Conservation (phyloP, 2,888 invertebrate genomes). For the Drosophila pullipes region DNA sequence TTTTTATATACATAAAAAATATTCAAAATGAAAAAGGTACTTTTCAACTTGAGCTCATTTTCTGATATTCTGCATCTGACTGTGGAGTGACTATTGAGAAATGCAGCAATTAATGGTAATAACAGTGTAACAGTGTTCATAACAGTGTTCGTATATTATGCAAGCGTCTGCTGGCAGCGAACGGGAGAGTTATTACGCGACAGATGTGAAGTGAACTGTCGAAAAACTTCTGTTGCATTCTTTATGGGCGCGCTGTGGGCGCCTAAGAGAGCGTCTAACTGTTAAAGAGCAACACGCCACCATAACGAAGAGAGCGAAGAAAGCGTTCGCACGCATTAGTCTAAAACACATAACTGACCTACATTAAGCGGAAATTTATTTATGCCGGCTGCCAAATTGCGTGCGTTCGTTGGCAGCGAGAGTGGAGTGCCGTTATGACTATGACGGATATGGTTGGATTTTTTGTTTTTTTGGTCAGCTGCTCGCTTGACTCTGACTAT, state of each 20-base stretch:
- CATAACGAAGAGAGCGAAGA: slow-evolving; percentile 2
- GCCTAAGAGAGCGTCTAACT: slow-evolving; percentile 48
- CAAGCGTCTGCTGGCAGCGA: slow-evolving; percentile 40
- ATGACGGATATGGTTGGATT: slow-evolving; percentile 68
- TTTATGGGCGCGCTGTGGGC: slow-evolving; percentile 24
- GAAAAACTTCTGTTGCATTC: slow-evolving; percentile 44
- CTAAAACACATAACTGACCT: slow-evolving; percentile 74
- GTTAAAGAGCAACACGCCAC: slow-evolving; percentile 11
- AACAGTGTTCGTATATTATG: slow-evolving; percentile 48
- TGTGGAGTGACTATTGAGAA: slow-evolving; percentile 11
- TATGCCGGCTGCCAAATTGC: slow-evolving; percentile 81
- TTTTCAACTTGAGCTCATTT: background rate
- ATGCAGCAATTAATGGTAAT: slow-evolving; percentile 38
- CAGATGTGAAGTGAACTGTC: slow-evolving; percentile 39
- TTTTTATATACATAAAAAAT: background rate
- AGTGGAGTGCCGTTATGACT: slow-evolving; percentile 46
- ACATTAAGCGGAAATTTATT: slow-evolving; percentile 80
- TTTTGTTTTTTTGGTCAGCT: slow-evolving; percentile 42
- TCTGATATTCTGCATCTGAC: background rate
- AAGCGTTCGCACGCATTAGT: slow-evolving; percentile 7
- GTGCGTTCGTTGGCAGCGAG: slow-evolving; percentile 35
- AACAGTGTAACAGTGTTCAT: slow-evolving; percentile 6
- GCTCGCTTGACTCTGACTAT: slow-evolving; percentile 27
- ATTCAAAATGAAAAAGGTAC: background rate
- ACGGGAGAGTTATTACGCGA: slow-evolving; percentile 20